A percentile compares a stretch with the other conserved stretches of the same genome.
phyloP scores from a whole-genome alignment of 2,797 vertebrate genomes.

The Falco cherrug region DNA sequence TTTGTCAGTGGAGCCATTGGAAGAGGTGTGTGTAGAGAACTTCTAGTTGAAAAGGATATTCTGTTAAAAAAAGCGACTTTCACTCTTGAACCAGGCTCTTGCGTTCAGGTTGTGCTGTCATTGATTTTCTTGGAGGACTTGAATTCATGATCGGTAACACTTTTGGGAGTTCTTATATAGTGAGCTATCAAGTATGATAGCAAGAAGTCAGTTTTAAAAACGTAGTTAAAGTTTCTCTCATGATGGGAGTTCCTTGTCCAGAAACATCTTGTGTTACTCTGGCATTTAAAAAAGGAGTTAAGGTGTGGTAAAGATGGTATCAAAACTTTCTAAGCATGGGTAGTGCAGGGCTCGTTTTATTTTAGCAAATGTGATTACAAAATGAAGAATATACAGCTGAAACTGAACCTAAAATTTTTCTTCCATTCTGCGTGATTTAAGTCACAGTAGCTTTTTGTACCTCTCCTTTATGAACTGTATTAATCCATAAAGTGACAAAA shows the following conservation, averaged over 20 bases:
- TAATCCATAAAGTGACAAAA: background rate
- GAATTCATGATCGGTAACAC: background rate
- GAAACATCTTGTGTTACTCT: background rate
- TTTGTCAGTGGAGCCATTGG: background rate
- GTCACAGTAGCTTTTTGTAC: background rate
- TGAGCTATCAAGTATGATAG: background rate
- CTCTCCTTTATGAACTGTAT: rapidly evolving
- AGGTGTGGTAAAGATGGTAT: background rate
- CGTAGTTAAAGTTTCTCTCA: rapidly evolving
- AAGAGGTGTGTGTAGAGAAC: background rate
- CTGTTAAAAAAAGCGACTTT: background rate
- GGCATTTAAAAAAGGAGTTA: background rate
- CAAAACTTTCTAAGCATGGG: background rate
- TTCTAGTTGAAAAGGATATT: background rate
- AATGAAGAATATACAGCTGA: background rate
- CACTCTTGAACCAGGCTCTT: background rate
- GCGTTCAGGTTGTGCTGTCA: background rate
- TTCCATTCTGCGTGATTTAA: background rate
- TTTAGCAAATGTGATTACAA: background rate
- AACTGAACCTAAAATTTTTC: background rate
- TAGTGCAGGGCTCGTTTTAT: background rate
- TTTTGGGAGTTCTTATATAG: too few species aligned
- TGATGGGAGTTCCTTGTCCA: background rate
- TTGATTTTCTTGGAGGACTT: background rate
- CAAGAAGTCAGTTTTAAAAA: background rate